Percentiles rank a stretch among this genome's conserved stretches.
These are phyloP conservation scores for Coranthus polyacanthus DNA, from an alignment of 2,797 vertebrate genomes.

Conservation along the genomic window DNA sequence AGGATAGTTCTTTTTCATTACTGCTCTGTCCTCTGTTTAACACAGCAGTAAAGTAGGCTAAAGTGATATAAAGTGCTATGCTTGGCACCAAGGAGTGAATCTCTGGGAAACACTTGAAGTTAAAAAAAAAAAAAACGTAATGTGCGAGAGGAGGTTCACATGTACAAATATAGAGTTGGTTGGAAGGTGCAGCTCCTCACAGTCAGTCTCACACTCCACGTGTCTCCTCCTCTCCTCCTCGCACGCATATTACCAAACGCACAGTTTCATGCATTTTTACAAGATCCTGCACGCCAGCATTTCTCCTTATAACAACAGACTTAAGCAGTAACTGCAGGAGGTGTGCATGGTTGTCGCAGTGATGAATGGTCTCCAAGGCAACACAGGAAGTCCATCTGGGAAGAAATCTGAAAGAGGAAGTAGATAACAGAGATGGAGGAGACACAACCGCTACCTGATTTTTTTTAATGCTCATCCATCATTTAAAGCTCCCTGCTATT, in stretches of 20 bases:
- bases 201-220: not conserved
- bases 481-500: constrained; percentile 55
- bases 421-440: constrained; percentile 73
- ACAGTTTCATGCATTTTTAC: constrained; percentile 13
- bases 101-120: constrained; percentile 4
- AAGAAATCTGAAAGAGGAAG: constrained; percentile 76
- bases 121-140: constrained; percentile 16
- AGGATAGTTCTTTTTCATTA: constrained; percentile 53
- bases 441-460: constrained; percentile 60
- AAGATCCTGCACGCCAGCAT: constrained; percentile 26
- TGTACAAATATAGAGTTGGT: not conserved
- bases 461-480: constrained; percentile 71
- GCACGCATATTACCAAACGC: constrained; percentile 8
- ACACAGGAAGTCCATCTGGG: constrained; percentile 81
- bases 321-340: constrained; percentile 72
- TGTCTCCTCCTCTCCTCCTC: not conserved
- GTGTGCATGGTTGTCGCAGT: constrained; percentile 78
- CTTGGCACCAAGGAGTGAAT: constrained; percentile 20
- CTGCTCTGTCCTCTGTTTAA: constrained; percentile 52
- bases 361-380: constrained; percentile 81
- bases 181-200: not conserved
- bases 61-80: constrained; percentile 50
- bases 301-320: constrained; percentile 70
- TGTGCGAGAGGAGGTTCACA: not conserved
- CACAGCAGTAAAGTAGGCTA: constrained; percentile 39